A percentile compares a stretch with the other conserved stretches of the same genome.
These are phyloP conservation scores for Hephaestus fuliginosus DNA, from an alignment of 2,797 vertebrate species.

Conservation along the genomic window DNA sequence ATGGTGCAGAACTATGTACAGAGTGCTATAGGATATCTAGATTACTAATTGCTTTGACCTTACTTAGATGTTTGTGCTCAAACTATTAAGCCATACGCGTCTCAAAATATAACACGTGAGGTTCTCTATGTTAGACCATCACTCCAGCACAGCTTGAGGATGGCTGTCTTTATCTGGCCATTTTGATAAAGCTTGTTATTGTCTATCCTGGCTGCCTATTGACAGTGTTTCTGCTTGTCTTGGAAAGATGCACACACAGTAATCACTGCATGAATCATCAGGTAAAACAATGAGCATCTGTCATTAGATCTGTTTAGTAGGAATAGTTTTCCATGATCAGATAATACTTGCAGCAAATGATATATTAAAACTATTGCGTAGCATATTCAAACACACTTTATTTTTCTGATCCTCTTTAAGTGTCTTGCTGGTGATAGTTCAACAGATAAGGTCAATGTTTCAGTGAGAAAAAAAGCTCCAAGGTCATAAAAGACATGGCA, in stretches of 20 bases:
- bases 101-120: neutral
- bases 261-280: neutral
- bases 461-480: neutral
- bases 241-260: slow-evolving; percentile 2
- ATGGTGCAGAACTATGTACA: neutral
- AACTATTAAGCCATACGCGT: neutral
- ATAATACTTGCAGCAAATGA: neutral
- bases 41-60: slow-evolving; percentile 14
- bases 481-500: neutral
- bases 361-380: neutral
- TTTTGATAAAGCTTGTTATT: slow-evolving; percentile 1
- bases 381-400: neutral
- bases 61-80: neutral
- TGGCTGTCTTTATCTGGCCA: neutral
- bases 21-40: neutral
- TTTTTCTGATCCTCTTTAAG: neutral
- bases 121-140: neutral
- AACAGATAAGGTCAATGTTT: neutral
- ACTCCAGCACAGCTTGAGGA: slow-evolving; percentile 13
- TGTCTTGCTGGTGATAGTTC: neutral
- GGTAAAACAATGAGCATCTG: neutral
- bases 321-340: neutral
- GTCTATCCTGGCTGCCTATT: neutral
- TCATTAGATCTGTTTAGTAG: neutral
- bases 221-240: slow-evolving; percentile 2